Conservation (phyloP, 2,113 vertebrate species). For the Poecile atricapillus region DNA sequence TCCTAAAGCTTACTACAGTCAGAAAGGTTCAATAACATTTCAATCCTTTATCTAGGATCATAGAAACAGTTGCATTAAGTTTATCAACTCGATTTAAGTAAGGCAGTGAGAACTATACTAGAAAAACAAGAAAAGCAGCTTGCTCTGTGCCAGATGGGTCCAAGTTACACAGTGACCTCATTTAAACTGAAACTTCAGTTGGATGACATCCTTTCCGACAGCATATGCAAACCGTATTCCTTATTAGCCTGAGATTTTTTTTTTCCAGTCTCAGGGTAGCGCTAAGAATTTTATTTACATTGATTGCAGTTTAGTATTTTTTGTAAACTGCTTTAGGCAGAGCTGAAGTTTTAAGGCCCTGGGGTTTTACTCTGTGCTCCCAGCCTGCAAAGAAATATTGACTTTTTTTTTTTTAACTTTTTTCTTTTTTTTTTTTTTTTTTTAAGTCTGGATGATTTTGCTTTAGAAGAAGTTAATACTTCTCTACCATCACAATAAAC, state of each 20-base stretch:
- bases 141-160: conserved; percentile 76
- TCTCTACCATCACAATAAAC: conserved; percentile 65
- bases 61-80: conserved; percentile 84
- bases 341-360: conserved; percentile 86
- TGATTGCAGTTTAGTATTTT: conserved; percentile 81
- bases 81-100: conserved; percentile 84
- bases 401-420: conserved; percentile 68
- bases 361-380: conserved; percentile 85
- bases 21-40: conserved; percentile 73
- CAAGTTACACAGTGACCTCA: conserved; percentile 70
- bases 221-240: conserved; percentile 77
- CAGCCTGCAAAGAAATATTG: conserved; percentile 81
- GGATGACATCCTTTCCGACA: conserved; percentile 71
- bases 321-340: conserved; percentile 85
- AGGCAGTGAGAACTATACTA: conserved; percentile 87
- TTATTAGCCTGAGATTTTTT: conserved; percentile 78
- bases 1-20: conserved; percentile 84
- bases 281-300: conserved; percentile 80
- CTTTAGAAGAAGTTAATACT: conserved; percentile 83
- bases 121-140: conserved; percentile 79
- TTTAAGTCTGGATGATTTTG: conserved; percentile 79
- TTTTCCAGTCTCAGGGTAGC: conserved; percentile 78
- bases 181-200: conserved; percentile 73
- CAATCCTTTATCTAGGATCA: conserved; percentile 74
- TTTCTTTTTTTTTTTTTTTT: conserved; percentile 44